These are phyloP conservation scores for Xylota segnis DNA, from an alignment of 2,888 invertebrate species.

Conservation along the genomic window DNA sequence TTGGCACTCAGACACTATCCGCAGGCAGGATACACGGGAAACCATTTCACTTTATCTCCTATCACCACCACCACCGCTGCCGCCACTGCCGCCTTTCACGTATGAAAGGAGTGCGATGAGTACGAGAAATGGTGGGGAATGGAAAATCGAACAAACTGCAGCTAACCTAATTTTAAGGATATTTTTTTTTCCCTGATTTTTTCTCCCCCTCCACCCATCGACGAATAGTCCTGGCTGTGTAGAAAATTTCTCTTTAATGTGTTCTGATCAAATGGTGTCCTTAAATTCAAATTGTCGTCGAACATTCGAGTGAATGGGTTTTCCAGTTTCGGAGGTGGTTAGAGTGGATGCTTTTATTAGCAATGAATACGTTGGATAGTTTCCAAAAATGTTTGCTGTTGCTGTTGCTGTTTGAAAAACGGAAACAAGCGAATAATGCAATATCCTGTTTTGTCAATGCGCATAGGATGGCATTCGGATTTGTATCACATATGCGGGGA, in stretches of 20 bases:
- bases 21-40: constrained; percentile 39
- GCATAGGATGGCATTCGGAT: constrained; percentile 43
- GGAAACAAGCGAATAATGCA: constrained; percentile 71
- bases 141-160: constrained; percentile 72
- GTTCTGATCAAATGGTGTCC: constrained; percentile 63
- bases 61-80: no score
- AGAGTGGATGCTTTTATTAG: constrained; percentile 65
- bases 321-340: constrained; percentile 24
- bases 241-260: constrained; percentile 62
- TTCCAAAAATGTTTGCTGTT: constrained; percentile 53
- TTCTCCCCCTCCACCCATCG: neutral
- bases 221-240: neutral
- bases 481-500: constrained; percentile 46
- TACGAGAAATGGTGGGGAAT: constrained; percentile 48
- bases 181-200: constrained; percentile 10
- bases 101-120: constrained; percentile 8
- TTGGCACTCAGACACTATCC: constrained; percentile 65
- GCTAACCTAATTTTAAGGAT: constrained; percentile 70
- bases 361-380: constrained; percentile 69
- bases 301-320: constrained; percentile 66
- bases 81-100: neutral
- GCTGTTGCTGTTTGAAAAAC: constrained; percentile 47
- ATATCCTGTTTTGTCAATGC: constrained; percentile 67
- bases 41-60: constrained; percentile 26
- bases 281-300: constrained; percentile 72